Conservation (phyloP, 2,888 invertebrate genomes). For the Eudasyphora cyanicolor region DNA sequence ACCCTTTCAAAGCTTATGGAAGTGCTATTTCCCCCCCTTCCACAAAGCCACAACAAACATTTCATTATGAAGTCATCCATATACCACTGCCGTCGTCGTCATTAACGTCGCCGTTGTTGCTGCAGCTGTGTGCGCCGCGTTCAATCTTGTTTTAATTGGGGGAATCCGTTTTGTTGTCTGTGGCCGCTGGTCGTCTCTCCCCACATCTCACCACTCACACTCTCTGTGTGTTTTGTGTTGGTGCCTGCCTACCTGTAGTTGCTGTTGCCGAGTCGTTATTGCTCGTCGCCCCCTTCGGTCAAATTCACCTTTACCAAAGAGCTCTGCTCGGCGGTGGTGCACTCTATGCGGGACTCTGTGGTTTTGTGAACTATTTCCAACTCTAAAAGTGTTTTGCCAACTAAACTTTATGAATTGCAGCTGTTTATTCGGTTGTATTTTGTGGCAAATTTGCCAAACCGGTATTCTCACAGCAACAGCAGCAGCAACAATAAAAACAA, state of each 20-base stretch:
- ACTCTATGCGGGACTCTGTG: neutral
- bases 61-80: conserved; percentile 54
- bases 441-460: conserved; percentile 39
- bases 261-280: neutral
- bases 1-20: no score
- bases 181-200: no score
- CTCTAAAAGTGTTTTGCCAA: conserved; percentile 12
- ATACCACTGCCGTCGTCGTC: neutral
- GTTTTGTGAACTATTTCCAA: neutral
- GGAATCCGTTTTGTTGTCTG: conserved; percentile 63
- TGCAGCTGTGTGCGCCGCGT: neutral
- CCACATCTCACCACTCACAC: conserved; percentile 20
- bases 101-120: no score
- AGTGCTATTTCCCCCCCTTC: no score
- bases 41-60: neutral
- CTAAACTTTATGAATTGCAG: conserved; percentile 55
- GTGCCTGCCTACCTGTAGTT: neutral
- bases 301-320: conserved; percentile 13
- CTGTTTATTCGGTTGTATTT: conserved; percentile 50
- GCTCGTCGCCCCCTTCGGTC: neutral
- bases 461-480: conserved; percentile 33
- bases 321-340: no score
- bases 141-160: conserved; percentile 57
- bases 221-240: neutral
- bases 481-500: neutral